Evolutionary conservation across 1,140 invertebrate genomes (phyloP).

Genomic region (Cheumatopsyche charites): DNA sequence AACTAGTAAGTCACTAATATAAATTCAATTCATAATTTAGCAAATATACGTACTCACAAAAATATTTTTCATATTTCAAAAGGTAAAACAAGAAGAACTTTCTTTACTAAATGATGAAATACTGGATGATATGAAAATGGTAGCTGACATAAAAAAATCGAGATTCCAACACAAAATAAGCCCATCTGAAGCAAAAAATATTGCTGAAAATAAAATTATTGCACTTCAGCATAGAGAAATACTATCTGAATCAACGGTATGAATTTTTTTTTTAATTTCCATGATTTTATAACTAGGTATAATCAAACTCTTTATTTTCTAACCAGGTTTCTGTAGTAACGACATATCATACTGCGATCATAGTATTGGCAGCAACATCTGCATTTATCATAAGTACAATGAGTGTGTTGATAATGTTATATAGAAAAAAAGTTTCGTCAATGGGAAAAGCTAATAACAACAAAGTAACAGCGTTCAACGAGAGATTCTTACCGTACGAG

Average conservation of each 20-base stretch:
- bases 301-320: neutral
- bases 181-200: slow-evolving; percentile 50
- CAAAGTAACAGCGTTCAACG: slow-evolving; percentile 61
- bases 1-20: slow-evolving; percentile 59
- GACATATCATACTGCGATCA: slow-evolving; percentile 72
- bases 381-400: slow-evolving; percentile 75
- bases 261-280: neutral
- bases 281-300: neutral
- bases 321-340: slow-evolving; percentile 65
- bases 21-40: neutral
- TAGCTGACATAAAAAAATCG: slow-evolving; percentile 70
- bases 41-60: neutral
- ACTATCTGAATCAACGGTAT: slow-evolving; percentile 66
- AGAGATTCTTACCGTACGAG: slow-evolving; percentile 61
- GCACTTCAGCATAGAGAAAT: slow-evolving; percentile 72
- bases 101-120: slow-evolving; percentile 43
- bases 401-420: slow-evolving; percentile 70
- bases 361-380: slow-evolving; percentile 71
- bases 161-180: slow-evolving; percentile 65
- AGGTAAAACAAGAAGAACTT: slow-evolving; percentile 66
- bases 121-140: slow-evolving; percentile 55
- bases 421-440: slow-evolving; percentile 64
- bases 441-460: slow-evolving; percentile 55
- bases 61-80: slow-evolving; percentile 44
- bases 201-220: slow-evolving; percentile 58